A percentile compares a stretch with the other conserved stretches of the same genome.
These are phyloP conservation scores for Anguilla pacifica DNA, from an alignment of 2,797 vertebrate genomes.

Conservation along the genomic window DNA sequence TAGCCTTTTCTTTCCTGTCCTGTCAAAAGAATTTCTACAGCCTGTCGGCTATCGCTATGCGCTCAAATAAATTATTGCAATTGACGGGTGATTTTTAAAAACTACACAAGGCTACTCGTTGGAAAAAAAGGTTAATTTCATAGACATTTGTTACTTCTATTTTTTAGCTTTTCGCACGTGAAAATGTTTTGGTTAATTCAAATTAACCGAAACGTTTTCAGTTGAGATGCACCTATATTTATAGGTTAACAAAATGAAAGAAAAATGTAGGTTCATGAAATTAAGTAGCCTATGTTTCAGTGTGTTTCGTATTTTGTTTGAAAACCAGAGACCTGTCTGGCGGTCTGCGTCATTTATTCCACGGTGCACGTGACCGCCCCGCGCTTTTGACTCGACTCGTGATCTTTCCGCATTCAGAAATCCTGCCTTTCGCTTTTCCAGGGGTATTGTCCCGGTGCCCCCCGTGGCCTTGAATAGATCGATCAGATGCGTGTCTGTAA, in stretches of 20 bases:
- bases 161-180: not conserved
- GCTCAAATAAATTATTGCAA: not conserved
- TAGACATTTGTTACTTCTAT: not conserved
- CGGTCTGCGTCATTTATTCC: not conserved
- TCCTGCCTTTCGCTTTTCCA: not conserved
- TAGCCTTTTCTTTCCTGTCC: not conserved
- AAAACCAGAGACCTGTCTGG: not conserved
- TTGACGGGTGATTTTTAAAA: not conserved
- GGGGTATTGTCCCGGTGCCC: not conserved
- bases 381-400: not conserved
- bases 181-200: too few relatives aligned
- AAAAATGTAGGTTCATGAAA: too few relatives aligned
- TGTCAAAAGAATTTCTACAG: not conserved
- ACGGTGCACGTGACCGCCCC: not conserved
- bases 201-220: too few relatives aligned
- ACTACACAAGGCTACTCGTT: too few relatives aligned
- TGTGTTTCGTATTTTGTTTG: not conserved
- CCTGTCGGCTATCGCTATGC: not conserved
- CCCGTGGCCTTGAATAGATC: not conserved
- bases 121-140: too few relatives aligned
- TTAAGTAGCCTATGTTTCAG: too few relatives aligned
- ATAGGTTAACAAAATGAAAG: too few relatives aligned
- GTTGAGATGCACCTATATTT: too few relatives aligned
- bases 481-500: not conserved
- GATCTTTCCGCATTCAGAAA: conserved; percentile 7